Base-by-base conservation (phyloP, 2,888 invertebrate genomes). In the Hypena proboscidalis region DNA sequence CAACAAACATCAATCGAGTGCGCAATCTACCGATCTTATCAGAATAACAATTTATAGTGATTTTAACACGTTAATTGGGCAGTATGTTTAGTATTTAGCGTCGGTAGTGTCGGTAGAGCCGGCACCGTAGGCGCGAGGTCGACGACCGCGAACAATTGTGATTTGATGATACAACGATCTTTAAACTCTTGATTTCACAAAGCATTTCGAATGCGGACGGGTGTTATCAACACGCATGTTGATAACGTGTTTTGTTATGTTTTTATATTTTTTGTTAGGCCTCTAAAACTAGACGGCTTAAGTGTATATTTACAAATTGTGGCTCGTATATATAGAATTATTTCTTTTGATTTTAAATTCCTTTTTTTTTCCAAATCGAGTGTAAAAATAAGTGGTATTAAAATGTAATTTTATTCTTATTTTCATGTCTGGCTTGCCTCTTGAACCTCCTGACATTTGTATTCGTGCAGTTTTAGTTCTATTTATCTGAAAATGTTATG, bases 91-190 rank as follows among this genome's bases (percentile, higher is more conserved):
- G 36, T 27, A 9, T 36, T 36, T 37, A 32, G 26, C 11, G 32
- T 20, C 9, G 8, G 14, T 37, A 32, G 26, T 9, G 32, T 20
- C 9, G 8, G 14, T 37, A 32, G 26, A 8, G 32, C 15, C 9
- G 8, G 14, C 13, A 9, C 3, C 3, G 33, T 44, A 38, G 33
- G 34, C 25, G 34, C 10, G 25, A 14, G 44, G 44, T 44, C 34
- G 15, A 13, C 19, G 29, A 30, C 44, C 38, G 34, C 29, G 29
- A 44, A 44, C 44, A 44, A 44, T 44, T 38, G 33, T 34, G 38
- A 44, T 34, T 38, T 44, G 34, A 39, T 30, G 38, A 34, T 38
- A 44, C 38, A 34, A 34, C 29, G 38, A 29, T 44, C 44, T 44
- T 29, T 38, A 7, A 33, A 37, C 43, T 44, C 22, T 44, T 38